Conservation (phyloP, 1,140 invertebrate genomes). For the Aporrectodea caliginosa region DNA sequence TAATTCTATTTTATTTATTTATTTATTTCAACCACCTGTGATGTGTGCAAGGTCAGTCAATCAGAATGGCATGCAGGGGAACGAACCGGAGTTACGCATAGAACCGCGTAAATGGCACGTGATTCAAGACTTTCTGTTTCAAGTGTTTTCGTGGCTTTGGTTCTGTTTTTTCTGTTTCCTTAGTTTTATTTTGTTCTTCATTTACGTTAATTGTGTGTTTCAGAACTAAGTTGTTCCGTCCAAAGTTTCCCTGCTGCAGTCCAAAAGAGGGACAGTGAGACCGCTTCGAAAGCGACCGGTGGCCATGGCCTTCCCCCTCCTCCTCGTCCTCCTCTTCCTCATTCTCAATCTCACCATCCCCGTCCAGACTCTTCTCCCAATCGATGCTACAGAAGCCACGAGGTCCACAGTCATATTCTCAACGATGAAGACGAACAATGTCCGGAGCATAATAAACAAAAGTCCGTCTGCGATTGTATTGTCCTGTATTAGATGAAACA, state of each 20-base stretch:
- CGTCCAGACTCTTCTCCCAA: background rate
- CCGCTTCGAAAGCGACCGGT: background rate
- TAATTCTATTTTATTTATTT: too few species aligned
- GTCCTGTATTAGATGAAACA: background rate
- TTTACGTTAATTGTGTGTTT: too few species aligned
- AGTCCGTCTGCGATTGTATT: background rate
- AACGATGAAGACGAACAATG: background rate
- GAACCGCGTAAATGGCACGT: too few species aligned
- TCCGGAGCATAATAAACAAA: background rate
- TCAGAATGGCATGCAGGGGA: too few species aligned
- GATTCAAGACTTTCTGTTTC: too few species aligned
- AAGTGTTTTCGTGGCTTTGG: background rate
- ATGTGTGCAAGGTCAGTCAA: too few species aligned
- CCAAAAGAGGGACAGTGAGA: background rate
- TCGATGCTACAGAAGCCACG: background rate
- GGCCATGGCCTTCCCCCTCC: background rate
- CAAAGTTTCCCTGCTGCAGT: constrained; percentile 1
- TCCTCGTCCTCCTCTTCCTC: background rate
- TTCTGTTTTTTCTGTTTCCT: background rate
- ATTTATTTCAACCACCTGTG: too few species aligned
- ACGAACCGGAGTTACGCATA: too few species aligned
- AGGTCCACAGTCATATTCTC: background rate
- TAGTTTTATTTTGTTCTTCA: background rate
- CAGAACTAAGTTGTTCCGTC: background rate
- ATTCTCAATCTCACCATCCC: too few species aligned